Evolutionary conservation across 2,797 vertebrate genomes (phyloP), one percentile per base, ranked within the genome.

Genomic region (Pyrocephalus nanus): DNA sequence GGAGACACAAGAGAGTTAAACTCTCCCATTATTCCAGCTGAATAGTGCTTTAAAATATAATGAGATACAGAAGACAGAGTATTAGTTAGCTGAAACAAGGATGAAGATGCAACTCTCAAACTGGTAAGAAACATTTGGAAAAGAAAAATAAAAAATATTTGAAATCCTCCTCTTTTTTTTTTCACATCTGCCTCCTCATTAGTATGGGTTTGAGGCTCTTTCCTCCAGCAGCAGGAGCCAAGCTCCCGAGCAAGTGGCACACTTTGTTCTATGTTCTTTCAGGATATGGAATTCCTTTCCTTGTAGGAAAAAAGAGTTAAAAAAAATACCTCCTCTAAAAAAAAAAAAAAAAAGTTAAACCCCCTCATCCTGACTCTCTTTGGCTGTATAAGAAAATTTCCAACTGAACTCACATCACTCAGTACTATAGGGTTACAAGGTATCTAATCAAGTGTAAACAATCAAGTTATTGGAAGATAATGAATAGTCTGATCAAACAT

Each of bases 221-320:
- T 91, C 83, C 91, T 96, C 55, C 53, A 81, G 91, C 55, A 93
- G 53, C 87, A 96, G 66, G 53, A 95, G 94, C 91, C 96, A 97
- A 95, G 90, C 88, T 96, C 55, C 73, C 25, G 40, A 90, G 94
- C 55, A 86, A 96, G 92, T 72, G 86, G 94, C 85, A 92, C 95
- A 96, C 53, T 97, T 96, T 95, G 90, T 96, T 94, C 92, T 57
- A 1, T 92, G 90, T 64, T 87, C 94, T 96, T 91, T 93, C 95
- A 92, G 93, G 90, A 95, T 87, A 94, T 58, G 90, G 92, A 82
- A 92, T 94, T 90, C 77, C 80, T 92, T 75, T 61, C 74, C 82
- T 72, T 57, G 72, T 32, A 78, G 86, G 74, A 94, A 85, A 38
- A 38, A 72, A 32, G 34, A 88, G 69, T 95, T 92, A 87, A 90